These are phyloP conservation scores for Masticophis lateralis DNA, from an alignment of 2,797 vertebrate genomes.

Conservation along the genomic window DNA sequence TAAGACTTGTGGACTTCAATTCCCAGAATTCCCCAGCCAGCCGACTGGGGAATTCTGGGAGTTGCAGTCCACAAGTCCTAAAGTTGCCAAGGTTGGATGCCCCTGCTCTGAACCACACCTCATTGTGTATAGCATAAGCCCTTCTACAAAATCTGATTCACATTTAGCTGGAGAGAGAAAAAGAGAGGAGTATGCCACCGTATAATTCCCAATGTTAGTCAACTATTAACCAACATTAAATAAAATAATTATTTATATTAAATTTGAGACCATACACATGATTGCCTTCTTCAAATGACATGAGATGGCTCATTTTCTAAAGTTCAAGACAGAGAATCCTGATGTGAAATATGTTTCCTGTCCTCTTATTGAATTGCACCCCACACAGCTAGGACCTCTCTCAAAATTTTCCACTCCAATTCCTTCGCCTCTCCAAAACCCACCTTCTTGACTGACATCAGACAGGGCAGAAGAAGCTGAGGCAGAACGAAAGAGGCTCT, in stretches of 20 bases:
- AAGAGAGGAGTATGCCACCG: conserved; percentile 7
- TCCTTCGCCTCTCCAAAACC: not conserved
- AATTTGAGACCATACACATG: conserved; percentile 39
- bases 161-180: not conserved
- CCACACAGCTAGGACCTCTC: not conserved
- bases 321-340: not conserved
- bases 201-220: conserved; percentile 15
- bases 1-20: not conserved
- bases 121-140: not conserved
- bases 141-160: conserved; percentile 28
- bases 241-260: conserved; percentile 45
- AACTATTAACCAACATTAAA: conserved; percentile 33
- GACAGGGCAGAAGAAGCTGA: not conserved
- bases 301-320: conserved; percentile 28
- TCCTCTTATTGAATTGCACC: not conserved
- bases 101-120: not conserved
- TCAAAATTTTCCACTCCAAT: not conserved
- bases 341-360: not conserved
- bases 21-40: not conserved
- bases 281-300: conserved; percentile 33
- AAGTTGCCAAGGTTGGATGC: not conserved
- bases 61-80: not conserved
- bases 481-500: not conserved
- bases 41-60: not conserved
- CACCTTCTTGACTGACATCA: not conserved